Evolutionary conservation across 2,797 vertebrate species (phyloP).

Genomic region (Rhincodon typus): DNA sequence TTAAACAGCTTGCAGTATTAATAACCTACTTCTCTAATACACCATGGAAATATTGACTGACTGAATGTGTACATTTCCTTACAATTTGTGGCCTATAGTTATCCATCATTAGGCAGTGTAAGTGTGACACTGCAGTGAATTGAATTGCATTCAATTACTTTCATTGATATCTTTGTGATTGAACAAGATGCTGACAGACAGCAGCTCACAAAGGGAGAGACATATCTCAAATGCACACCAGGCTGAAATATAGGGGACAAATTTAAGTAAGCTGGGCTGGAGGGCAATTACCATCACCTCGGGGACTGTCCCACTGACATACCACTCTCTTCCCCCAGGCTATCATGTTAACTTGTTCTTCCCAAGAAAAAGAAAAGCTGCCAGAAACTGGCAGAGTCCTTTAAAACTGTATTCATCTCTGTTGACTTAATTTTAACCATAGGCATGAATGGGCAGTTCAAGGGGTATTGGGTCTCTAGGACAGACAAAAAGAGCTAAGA

Average conservation of each 20-base stretch:
- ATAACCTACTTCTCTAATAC: neutral
- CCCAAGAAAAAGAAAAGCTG: neutral
- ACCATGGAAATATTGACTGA: neutral
- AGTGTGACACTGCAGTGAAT: slow-evolving; percentile 28
- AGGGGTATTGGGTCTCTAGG: neutral
- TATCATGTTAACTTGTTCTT: neutral
- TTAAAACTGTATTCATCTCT: neutral
- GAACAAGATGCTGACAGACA: neutral
- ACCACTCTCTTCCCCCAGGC: neutral
- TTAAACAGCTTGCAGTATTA: slow-evolving; percentile 18
- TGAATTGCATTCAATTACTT: slow-evolving; percentile 23
- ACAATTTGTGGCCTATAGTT: neutral
- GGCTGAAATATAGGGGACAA: neutral
- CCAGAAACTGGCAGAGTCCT: neutral
- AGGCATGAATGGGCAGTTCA: neutral
- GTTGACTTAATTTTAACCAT: neutral
- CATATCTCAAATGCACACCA: neutral
- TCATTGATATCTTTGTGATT: neutral
- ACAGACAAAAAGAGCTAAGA: neutral
- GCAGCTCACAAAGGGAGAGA: neutral
- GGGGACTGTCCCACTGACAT: neutral
- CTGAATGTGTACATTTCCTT: neutral
- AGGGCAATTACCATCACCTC: neutral
- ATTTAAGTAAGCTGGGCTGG: neutral
- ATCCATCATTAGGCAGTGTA: neutral